These are phyloP conservation scores for Zootoca vivipara DNA, from an alignment of 2,113 vertebrate species.

Conservation along the genomic window DNA sequence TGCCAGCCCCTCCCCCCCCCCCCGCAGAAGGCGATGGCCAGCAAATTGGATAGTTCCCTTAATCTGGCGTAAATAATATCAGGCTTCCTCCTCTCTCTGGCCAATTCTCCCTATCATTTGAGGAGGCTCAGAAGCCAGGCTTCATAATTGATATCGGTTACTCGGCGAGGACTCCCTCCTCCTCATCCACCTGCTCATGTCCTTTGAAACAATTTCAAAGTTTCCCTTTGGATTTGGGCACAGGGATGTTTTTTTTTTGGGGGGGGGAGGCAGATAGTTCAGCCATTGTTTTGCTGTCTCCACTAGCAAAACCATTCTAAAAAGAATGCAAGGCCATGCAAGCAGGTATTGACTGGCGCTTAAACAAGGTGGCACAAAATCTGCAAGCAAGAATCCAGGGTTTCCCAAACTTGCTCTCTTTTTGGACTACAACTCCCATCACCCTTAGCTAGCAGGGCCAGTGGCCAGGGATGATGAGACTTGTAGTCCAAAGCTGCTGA, in stretches of 20 bases:
- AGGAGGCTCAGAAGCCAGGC: conserved; percentile 78
- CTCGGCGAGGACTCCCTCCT: conserved; percentile 70
- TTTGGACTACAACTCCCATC: too few relatives aligned
- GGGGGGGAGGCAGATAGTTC: background rate
- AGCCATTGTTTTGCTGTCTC: background rate
- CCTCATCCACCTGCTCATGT: conserved; percentile 77
- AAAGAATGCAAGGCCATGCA: background rate
- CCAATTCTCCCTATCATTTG: conserved; percentile 83
- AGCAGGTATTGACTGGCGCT: too few relatives aligned
- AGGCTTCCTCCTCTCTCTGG: conserved; percentile 78
- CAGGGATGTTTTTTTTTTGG: background rate
- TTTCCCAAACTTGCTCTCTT: too few relatives aligned
- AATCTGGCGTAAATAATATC: conserved; percentile 92
- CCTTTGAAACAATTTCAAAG: conserved; percentile 72
- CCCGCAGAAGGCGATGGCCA: conserved; percentile 82
- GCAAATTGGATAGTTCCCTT: conserved; percentile 86
- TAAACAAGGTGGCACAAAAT: too few relatives aligned
- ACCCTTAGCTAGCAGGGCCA: too few relatives aligned
- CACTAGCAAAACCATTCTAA: background rate
- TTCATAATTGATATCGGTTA: conserved; percentile 84
- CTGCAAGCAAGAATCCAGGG: too few relatives aligned
- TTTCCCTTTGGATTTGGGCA: conserved; percentile 49
- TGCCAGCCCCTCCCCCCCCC: conserved; percentile 82
- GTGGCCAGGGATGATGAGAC: too few relatives aligned
- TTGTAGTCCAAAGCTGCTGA: too few relatives aligned